phyloP scores from a whole-genome alignment of 2,113 vertebrate genomes.

The Elgaria multicarinata region DNA sequence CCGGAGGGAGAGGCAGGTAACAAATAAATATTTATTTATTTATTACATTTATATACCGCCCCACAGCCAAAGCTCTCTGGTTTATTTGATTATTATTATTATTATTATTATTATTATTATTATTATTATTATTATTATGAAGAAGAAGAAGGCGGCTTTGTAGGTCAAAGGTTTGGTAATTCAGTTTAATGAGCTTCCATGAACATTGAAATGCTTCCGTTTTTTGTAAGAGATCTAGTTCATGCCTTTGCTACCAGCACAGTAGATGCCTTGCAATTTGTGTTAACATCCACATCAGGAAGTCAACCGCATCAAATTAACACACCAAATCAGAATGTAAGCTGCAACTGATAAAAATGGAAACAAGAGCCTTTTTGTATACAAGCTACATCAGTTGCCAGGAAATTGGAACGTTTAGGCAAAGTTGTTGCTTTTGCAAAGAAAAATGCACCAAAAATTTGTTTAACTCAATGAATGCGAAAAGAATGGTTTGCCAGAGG shows the following conservation, averaged over 20 bases:
- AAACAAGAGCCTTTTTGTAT: neutral
- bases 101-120: too few relatives aligned
- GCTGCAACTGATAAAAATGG: neutral
- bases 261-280: neutral
- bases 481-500: constrained; percentile 31
- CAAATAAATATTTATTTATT: too few relatives aligned
- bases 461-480: constrained; percentile 46
- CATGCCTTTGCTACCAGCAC: neutral
- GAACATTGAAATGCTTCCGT: neutral
- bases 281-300: neutral
- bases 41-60: too few relatives aligned
- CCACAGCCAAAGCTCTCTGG: too few relatives aligned
- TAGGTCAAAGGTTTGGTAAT: neutral
- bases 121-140: too few relatives aligned
- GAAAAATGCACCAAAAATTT: neutral
- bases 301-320: neutral
- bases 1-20: too few relatives aligned
- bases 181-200: neutral
- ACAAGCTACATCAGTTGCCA: neutral
- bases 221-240: neutral
- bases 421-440: constrained; percentile 17
- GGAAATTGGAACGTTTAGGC: constrained; percentile 29
- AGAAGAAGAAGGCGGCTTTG: neutral
- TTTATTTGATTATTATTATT: too few relatives aligned
- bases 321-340: neutral